Base-by-base conservation (phyloP, 2,888 invertebrate genomes). In the Nephrocerus scutellatus region DNA sequence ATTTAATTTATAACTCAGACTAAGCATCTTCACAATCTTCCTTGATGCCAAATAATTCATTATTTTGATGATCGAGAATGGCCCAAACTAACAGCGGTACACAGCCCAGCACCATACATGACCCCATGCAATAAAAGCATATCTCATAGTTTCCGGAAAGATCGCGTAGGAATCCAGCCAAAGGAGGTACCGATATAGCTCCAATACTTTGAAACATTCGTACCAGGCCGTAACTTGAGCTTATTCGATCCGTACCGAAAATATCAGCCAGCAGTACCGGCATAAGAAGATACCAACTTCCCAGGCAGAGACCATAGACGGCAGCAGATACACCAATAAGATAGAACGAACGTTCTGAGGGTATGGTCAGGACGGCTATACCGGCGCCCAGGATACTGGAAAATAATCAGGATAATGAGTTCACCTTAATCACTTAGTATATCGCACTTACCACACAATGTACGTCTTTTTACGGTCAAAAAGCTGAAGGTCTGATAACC, bases 141-240 rank as follows among this genome's bases (percentile, higher is more conserved):
- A 79, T 76, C 4, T 76, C 75, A 59, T 82, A 83, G 33, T 80
- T 80, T 12, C 82, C 82, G 0, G 82, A 81, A 3, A 80, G 72
- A 57, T 83, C 82, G 2, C 80, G 71, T 8, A 82, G 56, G 13
- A 76, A 71, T 16, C 83, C 83, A 46, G 82, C 79, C 18, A 82
- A 71, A 1, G 83, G 83, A 2, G 83, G 83, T 26, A 82, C 79
- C 2, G 80, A 79, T 18, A 83, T 77, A 0, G 82, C 82, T 0
- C 82, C 81, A 15, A 82, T 65, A 47, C 83, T 82, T 68, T 84
- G 83, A 60, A 83, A 84, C 78, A 84, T 79, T 12, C 84, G 68
- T 14, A 83, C 80, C 22, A 84, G 71, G 1, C 84, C 84, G 56
- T 84, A 84, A 6, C 81, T 82, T 5, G 83, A 82, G 10, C 82